Evolutionary conservation across 1,140 invertebrate species (phyloP), one percentile per base, ranked within the genome.

Genomic region (Drosophila yakuba): DNA sequence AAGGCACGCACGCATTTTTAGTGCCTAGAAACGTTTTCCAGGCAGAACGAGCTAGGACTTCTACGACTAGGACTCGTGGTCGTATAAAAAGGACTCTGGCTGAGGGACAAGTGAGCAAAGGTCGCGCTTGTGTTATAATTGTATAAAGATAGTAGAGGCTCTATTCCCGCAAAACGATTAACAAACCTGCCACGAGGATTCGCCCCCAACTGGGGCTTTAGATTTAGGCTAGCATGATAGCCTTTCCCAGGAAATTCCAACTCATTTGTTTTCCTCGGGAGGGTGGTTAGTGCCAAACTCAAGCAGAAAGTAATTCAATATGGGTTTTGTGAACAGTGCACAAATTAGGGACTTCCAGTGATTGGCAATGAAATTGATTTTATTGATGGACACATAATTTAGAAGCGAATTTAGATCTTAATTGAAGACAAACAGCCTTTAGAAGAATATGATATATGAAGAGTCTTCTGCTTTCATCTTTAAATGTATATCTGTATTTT

Each of bases 1-100:
- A 50, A 62, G 68, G 69, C 82, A 85, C 82, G 82, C 82, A 86
- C 82, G 79, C 80, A 83, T 72, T 76, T 82, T 83, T 75, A 83
- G 79, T 82, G 79, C 80, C 50, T 39, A 17, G 43, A 41, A 67
- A 35, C 36, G 39, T 41, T 64, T 63, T 66, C 48, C 23, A 54
- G 38, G 54, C n/a, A 56, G 35, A 25, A 14, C 35, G n/a, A 38
- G 69, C 35, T 3, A 28, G 20, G 36, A 51, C 32, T 60, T 39
- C 51, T 4, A 28, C 15, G 36, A 51, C 32, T 60, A 28, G 36
- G 50, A 75, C 35, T 32, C 12, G 3, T 32, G 45, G 41, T 38
- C 35, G 50, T 25, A 44, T 15, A 55, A 38, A 38, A 44, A 35
- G 20, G 59, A 36, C 51, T 45, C n/a, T 17, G 25, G n/a, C 59